These are phyloP conservation scores for Colius striatus DNA, from an alignment of 2,113 vertebrate genomes.

Conservation along the genomic window DNA sequence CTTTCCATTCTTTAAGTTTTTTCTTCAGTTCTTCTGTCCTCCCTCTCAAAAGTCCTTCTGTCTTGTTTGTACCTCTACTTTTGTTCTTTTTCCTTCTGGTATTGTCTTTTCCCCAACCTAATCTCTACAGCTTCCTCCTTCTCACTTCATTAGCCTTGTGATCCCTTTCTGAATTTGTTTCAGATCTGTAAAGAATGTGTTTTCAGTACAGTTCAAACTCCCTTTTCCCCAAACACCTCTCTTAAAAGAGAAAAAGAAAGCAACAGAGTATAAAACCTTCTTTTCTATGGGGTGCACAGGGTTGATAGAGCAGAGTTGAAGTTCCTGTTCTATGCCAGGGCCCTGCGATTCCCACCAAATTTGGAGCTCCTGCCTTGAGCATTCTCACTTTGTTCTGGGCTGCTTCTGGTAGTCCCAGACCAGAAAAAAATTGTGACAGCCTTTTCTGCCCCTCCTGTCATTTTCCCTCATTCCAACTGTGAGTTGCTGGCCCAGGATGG, in stretches of 20 bases:
- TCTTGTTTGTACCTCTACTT: background rate
- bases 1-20: background rate
- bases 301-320: background rate
- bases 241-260: background rate
- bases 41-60: background rate
- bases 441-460: background rate
- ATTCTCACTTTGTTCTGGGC: background rate
- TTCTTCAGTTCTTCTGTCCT: background rate
- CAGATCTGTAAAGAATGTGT: background rate
- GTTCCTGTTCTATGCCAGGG: background rate
- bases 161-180: background rate
- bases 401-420: background rate
- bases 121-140: background rate
- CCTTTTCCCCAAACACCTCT: background rate
- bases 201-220: background rate
- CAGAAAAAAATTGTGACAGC: background rate
- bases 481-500: background rate
- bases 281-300: background rate
- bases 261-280: background rate
- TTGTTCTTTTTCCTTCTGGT: background rate
- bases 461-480: background rate
- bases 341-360: background rate
- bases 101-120: background rate
- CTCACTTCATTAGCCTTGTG: background rate
- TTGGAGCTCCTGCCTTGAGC: background rate